Evolutionary conservation across 2,888 invertebrate species (phyloP).

Genomic region (Argynnis bischoffii): DNA sequence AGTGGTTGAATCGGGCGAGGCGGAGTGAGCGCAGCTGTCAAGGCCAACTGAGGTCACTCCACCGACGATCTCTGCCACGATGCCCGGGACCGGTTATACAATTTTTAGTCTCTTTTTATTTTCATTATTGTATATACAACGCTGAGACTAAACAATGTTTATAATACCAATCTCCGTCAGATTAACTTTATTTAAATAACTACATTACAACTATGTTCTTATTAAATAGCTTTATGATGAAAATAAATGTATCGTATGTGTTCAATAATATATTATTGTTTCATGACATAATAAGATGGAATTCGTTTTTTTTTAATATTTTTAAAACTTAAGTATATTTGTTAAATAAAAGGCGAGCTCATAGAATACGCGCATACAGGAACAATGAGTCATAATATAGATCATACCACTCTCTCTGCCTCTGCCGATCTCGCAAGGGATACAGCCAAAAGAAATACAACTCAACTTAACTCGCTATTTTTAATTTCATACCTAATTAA

Average conservation of each 20-base stretch:
- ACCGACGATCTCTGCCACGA: slow-evolving; percentile 78
- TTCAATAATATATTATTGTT: not conserved
- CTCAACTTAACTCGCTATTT: no score
- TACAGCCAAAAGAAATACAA: no score
- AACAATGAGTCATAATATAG: no score
- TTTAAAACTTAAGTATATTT: no score
- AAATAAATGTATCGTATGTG: no score
- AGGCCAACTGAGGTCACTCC: slow-evolving; percentile 82
- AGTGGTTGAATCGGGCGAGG: slow-evolving; percentile 73
- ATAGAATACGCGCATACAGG: no score
- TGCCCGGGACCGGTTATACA: slow-evolving; percentile 79
- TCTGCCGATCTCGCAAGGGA: no score
- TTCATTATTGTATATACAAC: slow-evolving; percentile 81
- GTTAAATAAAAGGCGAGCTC: no score
- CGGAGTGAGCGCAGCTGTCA: slow-evolving; percentile 78
- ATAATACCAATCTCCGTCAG: slow-evolving; percentile 72
- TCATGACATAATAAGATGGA: no score
- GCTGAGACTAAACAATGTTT: slow-evolving; percentile 81
- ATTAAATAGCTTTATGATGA: not conserved
- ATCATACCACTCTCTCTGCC: no score
- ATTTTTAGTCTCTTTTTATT: slow-evolving; percentile 81
- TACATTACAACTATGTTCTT: slow-evolving; percentile 29
- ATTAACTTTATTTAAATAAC: slow-evolving; percentile 70
- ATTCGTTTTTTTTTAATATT: no score
- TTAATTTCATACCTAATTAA: no score